Conservation (phyloP, 2,797 vertebrate species). For the Hypotaenidia philippensis region DNA sequence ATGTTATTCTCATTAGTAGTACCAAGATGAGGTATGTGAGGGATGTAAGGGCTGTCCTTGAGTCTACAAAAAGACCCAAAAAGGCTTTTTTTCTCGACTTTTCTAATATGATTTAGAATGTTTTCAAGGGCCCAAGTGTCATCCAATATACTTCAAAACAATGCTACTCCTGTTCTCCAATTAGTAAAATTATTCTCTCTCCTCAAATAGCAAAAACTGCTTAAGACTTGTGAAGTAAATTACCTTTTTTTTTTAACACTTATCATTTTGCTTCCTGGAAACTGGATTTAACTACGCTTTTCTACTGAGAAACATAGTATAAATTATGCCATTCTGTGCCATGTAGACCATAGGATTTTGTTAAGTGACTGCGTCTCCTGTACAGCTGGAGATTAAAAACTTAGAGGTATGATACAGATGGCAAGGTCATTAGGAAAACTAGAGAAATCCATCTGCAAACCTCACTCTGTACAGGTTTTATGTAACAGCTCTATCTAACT, state of each 20-base stretch:
- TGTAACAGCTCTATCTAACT: slow-evolving; percentile 22
- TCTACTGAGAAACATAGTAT: neutral
- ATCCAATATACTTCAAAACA: neutral
- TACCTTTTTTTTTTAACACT: neutral
- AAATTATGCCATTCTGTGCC: neutral
- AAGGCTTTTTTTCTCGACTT: neutral
- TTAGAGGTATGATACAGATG: neutral
- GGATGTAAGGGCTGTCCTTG: neutral
- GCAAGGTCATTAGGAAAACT: slow-evolving; percentile 27
- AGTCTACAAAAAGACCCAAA: neutral
- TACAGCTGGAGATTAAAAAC: neutral
- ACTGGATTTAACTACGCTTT: neutral
- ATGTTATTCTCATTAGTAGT: neutral
- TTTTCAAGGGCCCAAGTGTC: neutral
- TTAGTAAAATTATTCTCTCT: neutral
- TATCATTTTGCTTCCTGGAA: neutral
- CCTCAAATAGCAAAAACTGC: neutral
- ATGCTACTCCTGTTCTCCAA: neutral
- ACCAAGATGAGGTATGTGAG: neutral
- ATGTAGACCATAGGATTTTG: neutral
- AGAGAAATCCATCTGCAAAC: slow-evolving; percentile 42
- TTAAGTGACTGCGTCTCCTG: neutral
- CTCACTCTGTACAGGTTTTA: slow-evolving; percentile 33
- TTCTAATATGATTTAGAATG: neutral
- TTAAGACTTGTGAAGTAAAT: neutral